Conservation (phyloP, 2,113 vertebrate species). For the Erinaceus europaeus region DNA sequence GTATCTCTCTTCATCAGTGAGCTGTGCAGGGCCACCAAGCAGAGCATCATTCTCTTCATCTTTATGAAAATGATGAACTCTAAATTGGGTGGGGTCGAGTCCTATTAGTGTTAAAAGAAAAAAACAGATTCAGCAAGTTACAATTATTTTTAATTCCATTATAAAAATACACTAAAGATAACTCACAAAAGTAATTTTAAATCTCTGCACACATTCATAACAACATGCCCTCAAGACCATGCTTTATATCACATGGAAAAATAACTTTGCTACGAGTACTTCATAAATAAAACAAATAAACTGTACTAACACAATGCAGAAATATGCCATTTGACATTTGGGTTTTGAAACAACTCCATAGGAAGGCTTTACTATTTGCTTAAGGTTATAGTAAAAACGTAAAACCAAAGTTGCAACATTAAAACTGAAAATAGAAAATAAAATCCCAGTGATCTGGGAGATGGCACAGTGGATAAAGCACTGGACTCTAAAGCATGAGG, state of each 20-base stretch:
- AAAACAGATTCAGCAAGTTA: constrained; percentile 51
- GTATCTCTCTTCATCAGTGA: constrained; percentile 96
- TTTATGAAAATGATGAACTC: constrained; percentile 90
- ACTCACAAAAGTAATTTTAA: constrained; percentile 56
- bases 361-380: constrained; percentile 79
- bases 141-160: not conserved
- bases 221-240: constrained; percentile 69
- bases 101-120: constrained; percentile 85
- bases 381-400: constrained; percentile 76
- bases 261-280: constrained; percentile 70
- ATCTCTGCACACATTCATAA: not conserved
- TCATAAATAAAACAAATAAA: constrained; percentile 80
- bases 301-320: constrained; percentile 64
- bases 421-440: constrained; percentile 81
- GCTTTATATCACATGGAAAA: constrained; percentile 60
- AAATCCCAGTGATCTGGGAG: too few species aligned
- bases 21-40: constrained; percentile 91
- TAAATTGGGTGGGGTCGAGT: constrained; percentile 94
- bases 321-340: constrained; percentile 69
- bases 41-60: constrained; percentile 92
- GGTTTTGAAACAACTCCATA: constrained; percentile 73
- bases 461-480: too few species aligned
- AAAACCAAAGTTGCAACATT: constrained; percentile 80
- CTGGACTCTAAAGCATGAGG: too few species aligned
- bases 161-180: constrained; percentile 54